Evolutionary conservation across 2,113 vertebrate species (phyloP).

Genomic region (Ochotona princeps): DNA sequence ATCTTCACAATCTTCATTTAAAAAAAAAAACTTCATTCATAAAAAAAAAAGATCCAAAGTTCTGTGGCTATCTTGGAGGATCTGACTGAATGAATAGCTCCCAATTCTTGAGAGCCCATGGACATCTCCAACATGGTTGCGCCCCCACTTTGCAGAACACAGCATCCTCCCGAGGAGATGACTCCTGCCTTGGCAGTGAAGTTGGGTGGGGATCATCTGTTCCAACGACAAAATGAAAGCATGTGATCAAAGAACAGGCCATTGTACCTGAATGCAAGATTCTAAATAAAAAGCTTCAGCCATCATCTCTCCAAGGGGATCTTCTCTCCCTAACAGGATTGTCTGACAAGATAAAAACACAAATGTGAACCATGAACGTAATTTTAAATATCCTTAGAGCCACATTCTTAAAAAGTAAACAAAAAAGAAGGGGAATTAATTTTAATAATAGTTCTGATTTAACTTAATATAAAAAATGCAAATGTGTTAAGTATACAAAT

Average conservation of each 20-base stretch:
- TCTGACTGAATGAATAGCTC: not conserved
- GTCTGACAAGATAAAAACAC: not conserved
- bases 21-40: no score
- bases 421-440: not conserved
- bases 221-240: conserved; percentile 27
- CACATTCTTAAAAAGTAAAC: not conserved
- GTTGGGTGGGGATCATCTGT: not conserved
- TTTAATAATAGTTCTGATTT: conserved; percentile 22
- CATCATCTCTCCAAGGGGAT: not conserved
- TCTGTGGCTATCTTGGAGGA: not conserved
- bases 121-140: not conserved
- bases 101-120: no score
- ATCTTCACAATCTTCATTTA: no score
- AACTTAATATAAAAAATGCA: not conserved
- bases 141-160: not conserved
- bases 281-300: not conserved
- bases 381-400: not conserved
- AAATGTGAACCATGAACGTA: not conserved
- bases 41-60: not conserved
- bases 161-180: not conserved
- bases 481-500: not conserved
- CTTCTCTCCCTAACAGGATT: not conserved
- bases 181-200: not conserved
- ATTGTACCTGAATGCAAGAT: not conserved
- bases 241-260: not conserved